phyloP scores from a whole-genome alignment of 2,888 invertebrate species.

The Drosophila birchii region DNA sequence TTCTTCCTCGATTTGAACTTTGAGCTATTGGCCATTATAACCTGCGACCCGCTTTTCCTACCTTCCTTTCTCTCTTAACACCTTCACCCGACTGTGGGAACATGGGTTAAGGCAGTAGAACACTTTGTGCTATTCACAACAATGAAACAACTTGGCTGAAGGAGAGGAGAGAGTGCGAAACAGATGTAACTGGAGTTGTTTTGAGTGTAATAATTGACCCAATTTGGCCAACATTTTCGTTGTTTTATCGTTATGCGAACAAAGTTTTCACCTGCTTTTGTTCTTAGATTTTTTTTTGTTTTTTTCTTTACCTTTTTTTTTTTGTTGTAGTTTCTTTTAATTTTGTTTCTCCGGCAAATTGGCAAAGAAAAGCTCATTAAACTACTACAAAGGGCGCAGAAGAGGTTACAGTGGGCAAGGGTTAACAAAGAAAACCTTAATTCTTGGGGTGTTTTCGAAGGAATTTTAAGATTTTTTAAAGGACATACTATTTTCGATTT shows the following conservation, averaged over 20 bases:
- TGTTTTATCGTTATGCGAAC: conserved; percentile 34
- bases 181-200: conserved; percentile 47
- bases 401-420: conserved; percentile 3
- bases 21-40: conserved; percentile 17
- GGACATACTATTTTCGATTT: neutral
- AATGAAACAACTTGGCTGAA: conserved; percentile 12
- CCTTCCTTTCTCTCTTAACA: neutral
- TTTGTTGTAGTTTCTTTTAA: conserved; percentile 8
- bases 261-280: conserved; percentile 20
- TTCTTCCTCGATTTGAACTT: neutral
- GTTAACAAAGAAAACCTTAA: neutral
- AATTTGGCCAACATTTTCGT: conserved; percentile 56
- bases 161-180: neutral
- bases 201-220: conserved; percentile 75
- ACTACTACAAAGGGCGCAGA: conserved; percentile 40
- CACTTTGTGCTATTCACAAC: conserved; percentile 5
- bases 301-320: too few species aligned
- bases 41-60: neutral
- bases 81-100: neutral
- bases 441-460: neutral
- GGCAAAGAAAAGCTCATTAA: conserved; percentile 70
- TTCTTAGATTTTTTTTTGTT: neutral
- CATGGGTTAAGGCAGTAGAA: neutral
- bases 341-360: conserved; percentile 34
- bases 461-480: neutral